Conservation (phyloP, 2,888 invertebrate species). For the Plagodis pulveraria region DNA sequence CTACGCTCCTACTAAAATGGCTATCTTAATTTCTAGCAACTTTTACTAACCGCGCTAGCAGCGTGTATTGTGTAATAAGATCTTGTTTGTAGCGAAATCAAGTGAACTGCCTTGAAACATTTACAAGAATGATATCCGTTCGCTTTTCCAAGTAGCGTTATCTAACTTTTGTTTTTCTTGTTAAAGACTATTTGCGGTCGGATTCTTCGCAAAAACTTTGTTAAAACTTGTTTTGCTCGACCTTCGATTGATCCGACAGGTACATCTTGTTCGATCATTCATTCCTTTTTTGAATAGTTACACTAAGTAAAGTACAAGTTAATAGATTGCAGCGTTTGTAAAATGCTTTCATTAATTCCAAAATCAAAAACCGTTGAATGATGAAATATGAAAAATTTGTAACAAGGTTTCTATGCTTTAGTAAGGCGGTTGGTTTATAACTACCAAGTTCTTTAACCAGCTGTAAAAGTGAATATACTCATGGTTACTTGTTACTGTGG, state of each 20-base stretch:
- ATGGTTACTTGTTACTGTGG: too few relatives aligned
- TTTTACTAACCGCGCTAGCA: conserved; percentile 62
- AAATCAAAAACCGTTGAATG: too few relatives aligned
- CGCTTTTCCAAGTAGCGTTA: conserved; percentile 68
- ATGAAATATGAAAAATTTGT: too few relatives aligned
- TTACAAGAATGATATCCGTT: conserved; percentile 69
- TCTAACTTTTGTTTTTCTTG: conserved; percentile 63
- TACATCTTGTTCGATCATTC: conserved; percentile 15
- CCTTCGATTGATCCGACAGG: conserved; percentile 48
- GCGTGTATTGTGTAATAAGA: conserved; percentile 75
- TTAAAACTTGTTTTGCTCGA: conserved; percentile 45
- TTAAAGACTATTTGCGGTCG: conserved; percentile 41
- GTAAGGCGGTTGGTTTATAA: too few relatives aligned
- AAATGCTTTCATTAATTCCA: too few relatives aligned
- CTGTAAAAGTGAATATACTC: too few relatives aligned
- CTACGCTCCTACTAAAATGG: conserved; percentile 53
- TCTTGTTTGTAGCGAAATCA: conserved; percentile 65
- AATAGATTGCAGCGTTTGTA: too few relatives aligned
- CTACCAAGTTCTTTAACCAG: too few relatives aligned
- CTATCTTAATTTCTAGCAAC: conserved; percentile 69
- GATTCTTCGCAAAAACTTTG: conserved; percentile 52
- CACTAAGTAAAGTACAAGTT: not conserved
- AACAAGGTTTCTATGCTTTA: too few relatives aligned
- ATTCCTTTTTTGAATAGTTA: conserved; percentile 19
- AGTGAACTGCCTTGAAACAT: conserved; percentile 78